Evolutionary conservation across 2,113 vertebrate species (phyloP), one percentile per base, ranked within the genome.

Genomic region (Hoplias malabaricus): DNA sequence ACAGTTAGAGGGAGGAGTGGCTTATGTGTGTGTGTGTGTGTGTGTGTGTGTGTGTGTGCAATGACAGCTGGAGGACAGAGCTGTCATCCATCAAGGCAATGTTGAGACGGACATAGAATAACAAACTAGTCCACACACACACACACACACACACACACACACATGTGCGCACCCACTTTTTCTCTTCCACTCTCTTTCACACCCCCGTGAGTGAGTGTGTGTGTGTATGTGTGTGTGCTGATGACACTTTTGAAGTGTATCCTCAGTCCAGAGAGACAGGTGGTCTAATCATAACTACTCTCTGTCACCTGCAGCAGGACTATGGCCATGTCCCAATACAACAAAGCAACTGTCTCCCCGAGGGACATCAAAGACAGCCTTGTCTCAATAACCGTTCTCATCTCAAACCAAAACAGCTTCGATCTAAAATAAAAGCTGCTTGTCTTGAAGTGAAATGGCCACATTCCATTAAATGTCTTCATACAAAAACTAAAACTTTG

Each of bases 1-100:
- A 74, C 40, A 59, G 21, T 61, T 23, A 23, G 48, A 56, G 0
- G 21, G 48, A 61, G 69, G 80, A 43, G 48, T 19, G 69, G 27
- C 48, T 53, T 48, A 56, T 74, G 69, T 50, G 48, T 62, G 38
- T 56, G 46, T 66, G 42, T n/a, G 23, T 31, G 54, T 62, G 63
- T 62, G 59, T 48, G 29, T 73, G 74, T 61, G 69, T 61, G 38
- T 33, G 40, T 54, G 48, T 46, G 54, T 46, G 42, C 70, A 83
- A 69, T 50, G 84, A 86, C 84, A 77, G 75, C 54, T 10, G 34
- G 80, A 66, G 80, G 81, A 87, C 59, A 76, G 67, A 36, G 79
- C 79, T 78, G 84, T 82, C 87, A 86, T 87, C 77, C 61, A 84
- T 88, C 86, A 88, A 83, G 75, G 77, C 63, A 75, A 86, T 78